Percentiles rank a stretch among this genome's conserved stretches.
Evolutionary conservation across 30 jellyfish, hydroid and myxozoan species (phyloP).

Genomic region (Pseudorhiza aurosa): DNA sequence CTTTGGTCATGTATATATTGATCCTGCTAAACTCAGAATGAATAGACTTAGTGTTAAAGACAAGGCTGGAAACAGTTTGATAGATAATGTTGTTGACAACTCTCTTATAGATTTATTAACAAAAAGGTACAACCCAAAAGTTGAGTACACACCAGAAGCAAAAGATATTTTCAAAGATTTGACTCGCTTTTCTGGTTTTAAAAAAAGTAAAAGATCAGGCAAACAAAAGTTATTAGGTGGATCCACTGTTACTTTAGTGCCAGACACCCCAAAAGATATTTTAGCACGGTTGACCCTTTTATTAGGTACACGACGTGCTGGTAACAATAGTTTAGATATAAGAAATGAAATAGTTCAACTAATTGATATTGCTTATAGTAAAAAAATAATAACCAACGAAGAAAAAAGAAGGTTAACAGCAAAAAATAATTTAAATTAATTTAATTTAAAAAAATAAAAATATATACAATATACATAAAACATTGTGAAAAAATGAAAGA

Average conservation of each 20-base stretch:
- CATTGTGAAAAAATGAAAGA: too few relatives aligned
- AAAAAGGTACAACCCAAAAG: neutral
- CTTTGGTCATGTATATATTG: neutral
- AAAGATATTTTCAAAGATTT: neutral
- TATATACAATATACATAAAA: too few relatives aligned
- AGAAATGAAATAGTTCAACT: neutral
- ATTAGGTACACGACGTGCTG: too few relatives aligned
- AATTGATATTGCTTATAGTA: too few relatives aligned
- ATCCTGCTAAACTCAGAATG: neutral
- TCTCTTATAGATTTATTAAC: neutral
- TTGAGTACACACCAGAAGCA: neutral
- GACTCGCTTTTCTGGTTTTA: neutral
- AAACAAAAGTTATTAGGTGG: neutral
- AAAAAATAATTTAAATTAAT: too few relatives aligned
- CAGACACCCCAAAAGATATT: neutral
- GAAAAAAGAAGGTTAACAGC: too few relatives aligned
- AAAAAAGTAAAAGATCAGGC: neutral
- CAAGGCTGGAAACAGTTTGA: neutral
- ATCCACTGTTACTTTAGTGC: neutral
- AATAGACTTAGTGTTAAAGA: too few relatives aligned
- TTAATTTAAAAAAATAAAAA: too few relatives aligned
- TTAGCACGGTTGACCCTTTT: neutral
- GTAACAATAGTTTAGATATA: too few relatives aligned
- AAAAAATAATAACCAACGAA: too few relatives aligned
- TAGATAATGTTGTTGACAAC: neutral